Evolutionary conservation across 1,140 invertebrate species (phyloP).

Genomic region (Cylas formicarius): DNA sequence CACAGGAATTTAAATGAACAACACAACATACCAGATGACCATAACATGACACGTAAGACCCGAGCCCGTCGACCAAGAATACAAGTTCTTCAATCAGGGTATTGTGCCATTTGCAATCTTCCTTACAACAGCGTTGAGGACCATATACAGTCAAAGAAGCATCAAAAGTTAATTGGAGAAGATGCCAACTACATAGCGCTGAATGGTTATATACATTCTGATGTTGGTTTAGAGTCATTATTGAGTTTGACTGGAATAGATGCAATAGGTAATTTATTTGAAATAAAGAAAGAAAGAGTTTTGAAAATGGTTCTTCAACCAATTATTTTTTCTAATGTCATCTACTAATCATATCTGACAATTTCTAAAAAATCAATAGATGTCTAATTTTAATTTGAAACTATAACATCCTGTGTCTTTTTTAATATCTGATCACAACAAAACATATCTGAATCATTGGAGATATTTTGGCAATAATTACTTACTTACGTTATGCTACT

Average conservation of each 20-base stretch:
- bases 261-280: slow-evolving; percentile 26
- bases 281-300: too few relatives aligned
- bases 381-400: too few relatives aligned
- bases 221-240: slow-evolving; percentile 59
- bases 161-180: slow-evolving; percentile 61
- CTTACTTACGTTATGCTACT: too few relatives aligned
- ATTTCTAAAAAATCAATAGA: slow-evolving; percentile 4
- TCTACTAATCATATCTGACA: slow-evolving; percentile 1
- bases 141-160: slow-evolving; percentile 63
- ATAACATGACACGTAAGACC: slow-evolving; percentile 50
- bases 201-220: slow-evolving; percentile 48
- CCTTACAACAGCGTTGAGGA: slow-evolving; percentile 59
- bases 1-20: slow-evolving; percentile 16
- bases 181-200: slow-evolving; percentile 54
- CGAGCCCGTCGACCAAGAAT: slow-evolving; percentile 49
- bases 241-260: slow-evolving; percentile 42
- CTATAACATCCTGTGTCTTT: too few relatives aligned
- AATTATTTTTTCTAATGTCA: too few relatives aligned
- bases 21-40: slow-evolving; percentile 45
- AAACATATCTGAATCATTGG: too few relatives aligned
- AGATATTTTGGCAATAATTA: too few relatives aligned
- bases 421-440: too few relatives aligned
- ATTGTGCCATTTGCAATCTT: slow-evolving; percentile 67
- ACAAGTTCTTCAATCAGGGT: slow-evolving; percentile 53
- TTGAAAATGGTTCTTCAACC: too few relatives aligned